Evolutionary conservation across 2,113 vertebrate genomes (phyloP).

Genomic region (Pachycephala philippinensis): DNA sequence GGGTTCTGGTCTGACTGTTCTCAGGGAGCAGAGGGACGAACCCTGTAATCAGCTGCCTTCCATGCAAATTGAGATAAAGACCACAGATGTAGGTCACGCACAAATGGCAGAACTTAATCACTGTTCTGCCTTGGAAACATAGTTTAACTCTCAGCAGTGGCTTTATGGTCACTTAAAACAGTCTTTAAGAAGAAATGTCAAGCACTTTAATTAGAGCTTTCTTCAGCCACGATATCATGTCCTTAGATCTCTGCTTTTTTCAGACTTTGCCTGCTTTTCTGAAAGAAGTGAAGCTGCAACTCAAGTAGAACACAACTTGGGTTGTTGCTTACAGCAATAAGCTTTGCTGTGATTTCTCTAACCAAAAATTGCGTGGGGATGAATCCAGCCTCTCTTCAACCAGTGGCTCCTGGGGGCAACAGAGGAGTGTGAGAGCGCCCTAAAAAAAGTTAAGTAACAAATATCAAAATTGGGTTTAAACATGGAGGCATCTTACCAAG

Average conservation of each 20-base stretch:
- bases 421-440: background rate
- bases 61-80: background rate
- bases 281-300: background rate
- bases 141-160: background rate
- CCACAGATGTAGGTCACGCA: background rate
- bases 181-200: background rate
- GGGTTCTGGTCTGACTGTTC: background rate
- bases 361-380: background rate
- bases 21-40: background rate
- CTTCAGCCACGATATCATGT: background rate
- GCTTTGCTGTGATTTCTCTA: background rate
- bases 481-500: background rate
- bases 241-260: background rate
- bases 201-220: background rate
- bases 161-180: background rate
- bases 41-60: background rate
- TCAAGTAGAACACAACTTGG: accelerated
- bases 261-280: background rate
- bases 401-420: background rate
- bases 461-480: background rate
- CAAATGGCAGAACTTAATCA: background rate
- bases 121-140: background rate
- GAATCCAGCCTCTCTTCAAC: background rate
- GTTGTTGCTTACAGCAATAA: background rate
- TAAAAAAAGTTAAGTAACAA: background rate